A percentile compares a stretch with the other conserved stretches of the same genome.
These are phyloP conservation scores for Dasypogon diadema DNA, from an alignment of 2,888 invertebrate genomes.

Conservation along the genomic window DNA sequence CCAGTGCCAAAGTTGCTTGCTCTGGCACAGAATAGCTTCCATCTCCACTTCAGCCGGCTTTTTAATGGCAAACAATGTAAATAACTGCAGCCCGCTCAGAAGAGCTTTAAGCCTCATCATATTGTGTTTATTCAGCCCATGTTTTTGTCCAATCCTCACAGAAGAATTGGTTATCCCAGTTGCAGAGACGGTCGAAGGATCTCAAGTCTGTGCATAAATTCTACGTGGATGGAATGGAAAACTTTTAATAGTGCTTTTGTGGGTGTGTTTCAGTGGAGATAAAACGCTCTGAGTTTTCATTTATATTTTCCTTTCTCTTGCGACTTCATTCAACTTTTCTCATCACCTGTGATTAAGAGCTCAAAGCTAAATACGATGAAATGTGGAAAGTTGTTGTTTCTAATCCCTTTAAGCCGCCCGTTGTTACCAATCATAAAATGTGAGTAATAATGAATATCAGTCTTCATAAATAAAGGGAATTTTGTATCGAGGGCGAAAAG, in stretches of 20 bases:
- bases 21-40: background rate
- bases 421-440: background rate
- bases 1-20: background rate
- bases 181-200: background rate
- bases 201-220: too few species aligned
- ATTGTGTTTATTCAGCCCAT: conserved; percentile 37
- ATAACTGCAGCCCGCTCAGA: conserved; percentile 25
- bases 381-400: background rate
- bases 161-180: conserved; percentile 22
- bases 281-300: conserved; percentile 5
- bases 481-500: too few species aligned
- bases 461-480: too few species aligned
- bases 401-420: background rate
- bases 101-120: conserved; percentile 23
- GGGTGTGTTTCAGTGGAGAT: conserved; percentile 1
- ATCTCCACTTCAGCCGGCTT: background rate
- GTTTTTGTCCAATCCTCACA: conserved; percentile 15
- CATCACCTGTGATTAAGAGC: conserved; percentile 33
- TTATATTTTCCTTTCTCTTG: conserved; percentile 29
- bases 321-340: conserved; percentile 20
- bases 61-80: conserved; percentile 22
- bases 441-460: background rate
- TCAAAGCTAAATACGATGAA: background rate
- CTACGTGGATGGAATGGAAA: too few species aligned
- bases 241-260: conserved; percentile 10